Conservation (phyloP, 2,888 invertebrate genomes). For the Strigamia maritima region DNA sequence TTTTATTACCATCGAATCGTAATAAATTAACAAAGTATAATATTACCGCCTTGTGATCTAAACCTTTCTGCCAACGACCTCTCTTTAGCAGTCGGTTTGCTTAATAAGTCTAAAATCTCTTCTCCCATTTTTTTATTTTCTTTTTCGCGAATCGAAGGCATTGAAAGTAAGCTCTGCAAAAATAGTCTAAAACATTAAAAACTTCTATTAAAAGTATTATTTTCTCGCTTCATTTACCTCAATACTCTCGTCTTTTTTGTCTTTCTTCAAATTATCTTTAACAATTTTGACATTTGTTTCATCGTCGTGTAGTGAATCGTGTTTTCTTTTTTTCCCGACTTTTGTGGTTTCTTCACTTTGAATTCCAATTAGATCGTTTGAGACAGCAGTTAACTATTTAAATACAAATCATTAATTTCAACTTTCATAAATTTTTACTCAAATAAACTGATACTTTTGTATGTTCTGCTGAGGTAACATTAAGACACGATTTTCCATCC, state of each 20-base stretch:
- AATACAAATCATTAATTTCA: background rate
- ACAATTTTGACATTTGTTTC: conserved; percentile 35
- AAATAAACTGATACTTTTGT: conserved; percentile 51
- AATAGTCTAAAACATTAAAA: background rate
- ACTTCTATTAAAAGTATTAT: background rate
- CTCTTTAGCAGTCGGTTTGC: conserved; percentile 95
- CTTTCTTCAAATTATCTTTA: conserved; percentile 35
- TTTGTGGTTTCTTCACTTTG: conserved; percentile 18
- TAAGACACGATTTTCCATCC: conserved; percentile 54
- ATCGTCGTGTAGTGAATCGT: conserved; percentile 25
- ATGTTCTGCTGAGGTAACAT: conserved; percentile 60
- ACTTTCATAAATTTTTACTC: background rate
- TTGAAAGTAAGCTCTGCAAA: conserved; percentile 73
- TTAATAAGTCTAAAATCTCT: conserved; percentile 87
- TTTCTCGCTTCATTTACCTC: conserved; percentile 19
- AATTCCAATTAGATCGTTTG: conserved; percentile 38
- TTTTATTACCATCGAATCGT: background rate
- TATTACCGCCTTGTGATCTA: conserved; percentile 81
- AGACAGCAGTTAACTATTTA: conserved; percentile 33
- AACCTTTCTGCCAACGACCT: conserved; percentile 92
- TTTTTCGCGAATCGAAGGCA: conserved; percentile 91
- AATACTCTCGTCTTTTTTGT: conserved; percentile 39
- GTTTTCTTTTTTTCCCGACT: conserved; percentile 37
- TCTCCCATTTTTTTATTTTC: conserved; percentile 93
- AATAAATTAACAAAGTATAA: background rate